These are phyloP conservation scores for Pocillopora meandrina DNA, from an alignment of 92 coral and sea anemone genomes.

Conservation along the genomic window DNA sequence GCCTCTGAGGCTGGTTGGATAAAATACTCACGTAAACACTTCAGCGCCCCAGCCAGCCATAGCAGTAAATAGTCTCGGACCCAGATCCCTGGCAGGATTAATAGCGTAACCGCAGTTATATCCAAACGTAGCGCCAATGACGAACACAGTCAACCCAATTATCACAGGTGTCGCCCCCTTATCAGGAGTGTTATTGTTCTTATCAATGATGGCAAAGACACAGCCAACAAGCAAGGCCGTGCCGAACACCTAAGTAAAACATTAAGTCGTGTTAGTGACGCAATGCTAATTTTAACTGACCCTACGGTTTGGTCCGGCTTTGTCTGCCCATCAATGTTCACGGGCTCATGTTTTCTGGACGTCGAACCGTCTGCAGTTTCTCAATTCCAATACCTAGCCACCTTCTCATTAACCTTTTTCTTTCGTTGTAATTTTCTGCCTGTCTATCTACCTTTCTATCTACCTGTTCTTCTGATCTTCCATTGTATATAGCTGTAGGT, in stretches of 20 bases:
- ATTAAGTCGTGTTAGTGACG: background rate
- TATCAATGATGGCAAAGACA: slow-evolving; percentile 74
- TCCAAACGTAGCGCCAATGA: slow-evolving; percentile 88
- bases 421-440: background rate
- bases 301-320: too few species aligned
- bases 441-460: background rate
- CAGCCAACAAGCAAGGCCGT: slow-evolving; percentile 79
- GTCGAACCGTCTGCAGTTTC: background rate
- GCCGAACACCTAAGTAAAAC: slow-evolving; percentile 55
- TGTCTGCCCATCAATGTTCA: background rate
- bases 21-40: slow-evolving; percentile 72
- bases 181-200: slow-evolving; percentile 67
- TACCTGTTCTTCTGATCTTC: background rate
- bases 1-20: background rate
- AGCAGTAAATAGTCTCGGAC: slow-evolving; percentile 82
- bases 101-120: slow-evolving; percentile 93
- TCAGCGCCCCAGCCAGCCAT: slow-evolving; percentile 91
- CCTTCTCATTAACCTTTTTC: background rate
- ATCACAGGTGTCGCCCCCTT: slow-evolving; percentile 71
- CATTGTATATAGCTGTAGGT: background rate
- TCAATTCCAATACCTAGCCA: background rate
- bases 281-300: background rate
- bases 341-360: background rate
- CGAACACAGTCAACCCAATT: slow-evolving; percentile 85
- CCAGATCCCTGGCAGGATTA: slow-evolving; percentile 95